Evolutionary conservation across 1,140 invertebrate genomes (phyloP).

Genomic region (Anadara kagoshimensis): DNA sequence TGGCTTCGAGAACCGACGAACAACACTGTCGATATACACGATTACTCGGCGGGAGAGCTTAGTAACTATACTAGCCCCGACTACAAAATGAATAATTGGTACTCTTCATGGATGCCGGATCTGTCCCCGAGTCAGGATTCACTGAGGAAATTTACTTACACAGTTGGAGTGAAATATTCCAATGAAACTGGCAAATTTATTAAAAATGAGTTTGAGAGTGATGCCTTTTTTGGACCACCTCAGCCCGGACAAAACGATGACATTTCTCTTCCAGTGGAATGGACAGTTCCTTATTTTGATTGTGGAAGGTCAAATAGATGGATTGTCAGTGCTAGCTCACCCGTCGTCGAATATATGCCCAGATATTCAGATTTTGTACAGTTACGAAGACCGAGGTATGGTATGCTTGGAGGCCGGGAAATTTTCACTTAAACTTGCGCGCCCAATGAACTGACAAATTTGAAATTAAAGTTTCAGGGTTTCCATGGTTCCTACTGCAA

Average conservation of each 20-base stretch:
- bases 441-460: no score
- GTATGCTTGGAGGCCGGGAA: background rate
- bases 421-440: no score
- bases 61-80: constrained; percentile 92
- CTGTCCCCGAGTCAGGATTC: constrained; percentile 85
- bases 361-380: constrained; percentile 92
- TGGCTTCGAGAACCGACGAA: constrained; percentile 74
- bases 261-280: constrained; percentile 88
- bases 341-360: constrained; percentile 96
- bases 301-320: constrained; percentile 96
- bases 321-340: constrained; percentile 93
- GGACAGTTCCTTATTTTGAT: constrained; percentile 96
- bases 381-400: constrained; percentile 93
- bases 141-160: constrained; percentile 85
- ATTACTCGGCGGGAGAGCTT: constrained; percentile 76
- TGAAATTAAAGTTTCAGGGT: no score
- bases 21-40: constrained; percentile 69
- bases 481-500: no score
- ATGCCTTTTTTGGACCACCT: constrained; percentile 73
- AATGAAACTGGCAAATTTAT: constrained; percentile 86
- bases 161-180: constrained; percentile 86
- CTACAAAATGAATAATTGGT: constrained; percentile 96
- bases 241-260: constrained; percentile 65
- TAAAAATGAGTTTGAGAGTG: constrained; percentile 53
- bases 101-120: constrained; percentile 84